These are phyloP conservation scores for Equus przewalskii DNA, from an alignment of 2,113 vertebrate species.

Conservation along the genomic window DNA sequence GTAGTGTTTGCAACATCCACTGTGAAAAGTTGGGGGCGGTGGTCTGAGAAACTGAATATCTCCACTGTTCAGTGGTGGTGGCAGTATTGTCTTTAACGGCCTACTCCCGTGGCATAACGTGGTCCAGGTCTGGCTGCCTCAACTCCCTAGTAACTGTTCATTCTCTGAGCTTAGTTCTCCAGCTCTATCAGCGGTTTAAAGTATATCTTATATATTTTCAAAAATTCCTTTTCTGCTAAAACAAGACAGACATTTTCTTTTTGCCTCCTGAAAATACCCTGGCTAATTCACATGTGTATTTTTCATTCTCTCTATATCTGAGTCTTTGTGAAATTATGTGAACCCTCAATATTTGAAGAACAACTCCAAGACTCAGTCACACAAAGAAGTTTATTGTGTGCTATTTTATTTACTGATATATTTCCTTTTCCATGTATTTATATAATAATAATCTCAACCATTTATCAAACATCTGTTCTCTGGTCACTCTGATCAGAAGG, in stretches of 20 bases:
- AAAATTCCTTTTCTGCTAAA: background rate
- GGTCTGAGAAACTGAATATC: background rate
- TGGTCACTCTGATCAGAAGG: background rate
- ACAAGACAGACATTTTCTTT: constrained; percentile 11
- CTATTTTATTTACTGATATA: background rate
- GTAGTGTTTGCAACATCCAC: background rate
- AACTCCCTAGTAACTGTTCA: background rate
- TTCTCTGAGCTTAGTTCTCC: background rate
- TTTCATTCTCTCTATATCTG: background rate
- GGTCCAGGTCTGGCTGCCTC: background rate
- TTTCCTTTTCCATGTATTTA: background rate
- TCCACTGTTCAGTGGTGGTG: background rate
- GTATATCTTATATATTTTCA: background rate
- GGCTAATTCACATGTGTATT: background rate
- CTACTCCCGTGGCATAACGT: background rate
- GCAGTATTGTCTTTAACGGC: no score
- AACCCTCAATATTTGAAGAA: background rate
- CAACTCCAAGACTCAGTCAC: background rate
- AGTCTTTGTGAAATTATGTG: background rate
- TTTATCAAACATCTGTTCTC: background rate
- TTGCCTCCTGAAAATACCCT: background rate
- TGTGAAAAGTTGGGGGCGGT: background rate
- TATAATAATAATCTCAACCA: background rate
- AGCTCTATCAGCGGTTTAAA: background rate
- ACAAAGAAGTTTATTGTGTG: background rate